Base-by-base conservation (phyloP, 2,888 invertebrate genomes). In the Steinernema scapterisci region DNA sequence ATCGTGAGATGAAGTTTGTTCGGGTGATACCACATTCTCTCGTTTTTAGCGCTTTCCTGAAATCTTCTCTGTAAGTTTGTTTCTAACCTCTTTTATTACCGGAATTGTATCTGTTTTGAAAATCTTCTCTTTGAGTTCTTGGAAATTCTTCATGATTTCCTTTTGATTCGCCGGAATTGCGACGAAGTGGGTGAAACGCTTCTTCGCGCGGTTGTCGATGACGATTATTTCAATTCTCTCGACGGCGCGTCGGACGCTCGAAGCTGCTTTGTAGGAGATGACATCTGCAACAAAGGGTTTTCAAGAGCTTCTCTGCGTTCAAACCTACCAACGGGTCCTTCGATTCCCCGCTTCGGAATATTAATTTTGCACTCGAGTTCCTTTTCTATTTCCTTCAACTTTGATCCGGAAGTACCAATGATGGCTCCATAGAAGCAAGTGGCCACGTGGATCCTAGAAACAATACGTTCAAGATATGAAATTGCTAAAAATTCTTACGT, bases 1-100 rank as follows among this genome's bases (percentile, higher is more conserved):
- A 63, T n/a, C 31, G 63, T 63, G 31, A 63, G 63, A 16, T 63
- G 63, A 16, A 63, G 31, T 19, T 63, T 63, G 63, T 63, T 27
- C 21, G 63, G 31, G 27, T 63, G 23, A 27, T 31, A 63, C 63
- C 63, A 63, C 11, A 63, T 25, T 16, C 16, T 16, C 16, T 2
- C 31, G n/a, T 31, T 63, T 16, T 25, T 21, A 16, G 16, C 9
- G n/a, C 19, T 31, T 63, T 63, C 31, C 63, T 63, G n/a, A 63
- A 48, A 48, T 48, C 5, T 19, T n/a, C n/a, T n/a, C n/a, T 19
- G 48, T 48, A 48, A 16, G 19, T 48, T 48, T 16, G 13, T 16
- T 48, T 27, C 16, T 16, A 16, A 11, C 16, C 5, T 5, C 31
- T 11, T 25, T 16, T 31, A 27, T 5, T 19, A 63, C 63, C 7